A percentile compares a stretch with the other conserved stretches of the same genome.
These are phyloP conservation scores for Lagria hirta DNA, from an alignment of 2,888 invertebrate genomes.

Conservation along the genomic window DNA sequence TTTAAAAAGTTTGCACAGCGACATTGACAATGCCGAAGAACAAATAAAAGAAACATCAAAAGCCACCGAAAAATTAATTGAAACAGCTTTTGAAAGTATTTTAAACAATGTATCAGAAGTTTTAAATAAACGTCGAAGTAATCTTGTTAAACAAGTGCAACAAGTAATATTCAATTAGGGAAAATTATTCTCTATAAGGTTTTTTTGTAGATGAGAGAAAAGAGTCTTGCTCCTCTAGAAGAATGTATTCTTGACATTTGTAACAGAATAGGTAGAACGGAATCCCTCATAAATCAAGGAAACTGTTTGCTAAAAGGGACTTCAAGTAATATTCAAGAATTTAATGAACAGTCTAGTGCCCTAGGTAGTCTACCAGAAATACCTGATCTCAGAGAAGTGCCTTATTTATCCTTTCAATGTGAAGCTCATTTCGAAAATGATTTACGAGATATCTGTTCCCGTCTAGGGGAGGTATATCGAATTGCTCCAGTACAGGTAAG, in stretches of 20 bases:
- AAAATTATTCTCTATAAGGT: not conserved
- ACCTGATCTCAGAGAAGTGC: constrained; percentile 59
- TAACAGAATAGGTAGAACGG: constrained; percentile 49
- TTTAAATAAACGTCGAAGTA: constrained; percentile 40
- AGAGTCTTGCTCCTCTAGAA: constrained; percentile 50
- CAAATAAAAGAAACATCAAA: constrained; percentile 44
- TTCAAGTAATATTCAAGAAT: constrained; percentile 36
- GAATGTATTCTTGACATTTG: constrained; percentile 51
- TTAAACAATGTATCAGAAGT: constrained; percentile 35
- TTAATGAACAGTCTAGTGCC: constrained; percentile 40
- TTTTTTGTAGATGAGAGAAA: constrained; percentile 39
- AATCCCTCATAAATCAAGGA: constrained; percentile 44
- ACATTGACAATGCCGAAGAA: constrained; percentile 41
- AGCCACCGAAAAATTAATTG: constrained; percentile 44
- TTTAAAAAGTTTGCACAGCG: constrained; percentile 39
- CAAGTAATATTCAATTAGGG: constrained; percentile 28
- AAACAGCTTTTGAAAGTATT: constrained; percentile 41
- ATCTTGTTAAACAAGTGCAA: constrained; percentile 38
- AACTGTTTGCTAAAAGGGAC: constrained; percentile 36
- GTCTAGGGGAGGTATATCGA: constrained; percentile 44
- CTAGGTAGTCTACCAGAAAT: constrained; percentile 60
- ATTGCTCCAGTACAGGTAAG: constrained; percentile 49
- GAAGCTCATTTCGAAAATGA: constrained; percentile 45
- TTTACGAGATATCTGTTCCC: constrained; percentile 37
- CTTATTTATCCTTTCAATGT: constrained; percentile 57